phyloP scores from a whole-genome alignment of 2,888 invertebrate species.

The Theretra japonica region DNA sequence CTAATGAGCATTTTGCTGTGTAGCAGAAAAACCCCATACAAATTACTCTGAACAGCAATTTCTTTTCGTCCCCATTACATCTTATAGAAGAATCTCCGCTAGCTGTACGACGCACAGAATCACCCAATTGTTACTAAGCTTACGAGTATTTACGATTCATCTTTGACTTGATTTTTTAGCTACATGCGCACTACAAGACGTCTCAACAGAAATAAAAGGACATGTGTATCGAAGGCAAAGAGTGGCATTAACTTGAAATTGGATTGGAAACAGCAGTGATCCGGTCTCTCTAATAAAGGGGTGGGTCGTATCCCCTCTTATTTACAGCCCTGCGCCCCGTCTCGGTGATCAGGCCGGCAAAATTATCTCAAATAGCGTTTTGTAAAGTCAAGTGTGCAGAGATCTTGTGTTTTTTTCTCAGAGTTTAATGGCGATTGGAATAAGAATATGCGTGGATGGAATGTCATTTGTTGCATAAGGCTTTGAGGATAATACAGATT shows the following conservation, averaged over 20 bases:
- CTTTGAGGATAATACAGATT: background rate
- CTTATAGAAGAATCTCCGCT: too few species aligned
- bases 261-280: constrained; percentile 26
- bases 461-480: background rate
- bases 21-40: too few species aligned
- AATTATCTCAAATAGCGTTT: background rate
- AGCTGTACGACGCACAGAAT: background rate
- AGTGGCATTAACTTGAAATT: constrained; percentile 19
- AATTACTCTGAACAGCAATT: too few species aligned
- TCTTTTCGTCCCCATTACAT: too few species aligned
- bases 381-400: background rate
- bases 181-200: background rate
- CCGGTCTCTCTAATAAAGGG: constrained; percentile 29
- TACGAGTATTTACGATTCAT: too few species aligned
- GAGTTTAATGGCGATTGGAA: background rate
- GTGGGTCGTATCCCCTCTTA: constrained; percentile 25
- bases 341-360: constrained; percentile 2
- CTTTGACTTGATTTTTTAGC: too few species aligned
- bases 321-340: constrained; percentile 14
- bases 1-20: too few species aligned
- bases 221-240: constrained; percentile 14
- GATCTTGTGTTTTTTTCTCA: background rate
- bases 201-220: constrained; percentile 9
- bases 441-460: background rate
- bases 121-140: too few species aligned